Conservation (phyloP, 2,113 vertebrate species). For the Cyphomyrus plagiostoma region DNA sequence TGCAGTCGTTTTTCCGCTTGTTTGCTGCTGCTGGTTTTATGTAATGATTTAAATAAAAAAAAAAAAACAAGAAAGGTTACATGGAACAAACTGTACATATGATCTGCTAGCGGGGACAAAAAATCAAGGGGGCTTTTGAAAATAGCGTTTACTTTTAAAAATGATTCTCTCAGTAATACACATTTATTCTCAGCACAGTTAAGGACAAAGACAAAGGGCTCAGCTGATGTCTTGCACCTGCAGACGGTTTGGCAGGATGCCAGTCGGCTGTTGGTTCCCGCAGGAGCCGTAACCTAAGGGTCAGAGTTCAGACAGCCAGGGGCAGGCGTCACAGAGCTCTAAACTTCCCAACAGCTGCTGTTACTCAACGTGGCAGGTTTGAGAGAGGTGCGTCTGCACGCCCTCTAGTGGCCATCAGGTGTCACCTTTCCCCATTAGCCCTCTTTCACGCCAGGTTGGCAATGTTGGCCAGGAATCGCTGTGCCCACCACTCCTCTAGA, state of each 20-base stretch:
- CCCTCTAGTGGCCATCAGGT: neutral
- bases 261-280: neutral
- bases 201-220: constrained; percentile 15
- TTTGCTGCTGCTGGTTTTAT: neutral
- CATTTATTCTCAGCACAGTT: constrained; percentile 19
- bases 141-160: constrained; percentile 45
- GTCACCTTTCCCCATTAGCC: neutral
- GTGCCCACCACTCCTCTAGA: constrained; percentile 90
- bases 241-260: neutral
- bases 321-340: neutral
- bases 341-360: neutral
- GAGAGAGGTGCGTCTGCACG: neutral
- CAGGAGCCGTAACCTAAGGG: neutral
- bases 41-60: neutral
- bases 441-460: constrained; percentile 66
- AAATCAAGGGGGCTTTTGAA: constrained; percentile 30
- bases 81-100: neutral
- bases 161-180: constrained; percentile 14
- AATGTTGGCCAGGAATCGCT: constrained; percentile 83
- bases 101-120: neutral
- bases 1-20: neutral
- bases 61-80: neutral
- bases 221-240: neutral
- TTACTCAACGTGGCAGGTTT: neutral
- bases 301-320: neutral